Evolutionary conservation across 2,888 invertebrate species (phyloP), one percentile per base, ranked within the genome.

Genomic region (Mythimna ferrago): DNA sequence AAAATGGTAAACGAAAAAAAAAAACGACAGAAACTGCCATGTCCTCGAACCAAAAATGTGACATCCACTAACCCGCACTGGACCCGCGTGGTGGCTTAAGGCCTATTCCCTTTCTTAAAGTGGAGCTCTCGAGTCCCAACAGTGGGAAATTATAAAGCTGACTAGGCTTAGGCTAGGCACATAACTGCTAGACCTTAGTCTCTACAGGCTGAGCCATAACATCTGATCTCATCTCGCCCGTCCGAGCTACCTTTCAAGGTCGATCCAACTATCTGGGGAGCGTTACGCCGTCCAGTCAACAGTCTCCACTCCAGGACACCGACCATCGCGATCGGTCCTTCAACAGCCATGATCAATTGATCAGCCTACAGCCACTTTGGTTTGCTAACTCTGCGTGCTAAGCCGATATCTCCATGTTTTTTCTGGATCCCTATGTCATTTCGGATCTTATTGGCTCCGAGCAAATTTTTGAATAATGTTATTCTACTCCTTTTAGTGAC

Each of bases 401-500:
- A 26, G 41, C 14, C n/a, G 14, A 56, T 19, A 5, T 9, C 19
- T 19, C 6, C 11, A 38, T 19, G 19, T 26, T 2, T 41, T 54
- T 56, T 26, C 3, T 7, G 6, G 6, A 7, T 5, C 7, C 14
- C 4, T 0, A 19, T 58, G 19, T 41, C 0, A 16, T 44, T 32
- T 58, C 0, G 14, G 2, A 54, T 54, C 1, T 2, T 48, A 16
- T 14, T 48, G 6, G 4, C 11, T n/a, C 19, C 2, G 11, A 38
- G n/a, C 3, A 9, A 19, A 19, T 19, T 10, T 53, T 51, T 67
- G 7, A 16, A 53, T 71, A 0, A 9, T 32, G 21, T 65, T 19
- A 21, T 61, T 56, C n/a, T 4, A 35, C 7, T 35, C 4, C 5
- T 78, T 93, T 26, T 88, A 98, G 98, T 85, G 95, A 97, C 65